These are phyloP conservation scores for Macroramphosus scolopax DNA, from an alignment of 2,797 vertebrate genomes.

Conservation along the genomic window DNA sequence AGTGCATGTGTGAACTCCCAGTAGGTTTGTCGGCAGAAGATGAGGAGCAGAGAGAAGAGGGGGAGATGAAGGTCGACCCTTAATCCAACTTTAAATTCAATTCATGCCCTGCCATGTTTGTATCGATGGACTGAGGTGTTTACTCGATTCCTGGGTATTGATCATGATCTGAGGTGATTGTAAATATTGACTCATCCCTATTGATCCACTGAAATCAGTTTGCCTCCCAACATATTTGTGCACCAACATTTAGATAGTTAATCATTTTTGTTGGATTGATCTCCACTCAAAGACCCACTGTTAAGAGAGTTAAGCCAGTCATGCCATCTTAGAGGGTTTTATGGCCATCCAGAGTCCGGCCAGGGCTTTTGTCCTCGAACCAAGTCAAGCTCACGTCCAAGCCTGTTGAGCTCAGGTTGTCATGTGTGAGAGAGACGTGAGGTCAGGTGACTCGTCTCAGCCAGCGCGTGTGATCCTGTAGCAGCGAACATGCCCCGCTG, in stretches of 20 bases:
- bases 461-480: constrained; percentile 34
- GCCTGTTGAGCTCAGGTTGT: constrained; percentile 13
- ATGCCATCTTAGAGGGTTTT: constrained; percentile 24
- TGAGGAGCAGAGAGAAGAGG: not conserved
- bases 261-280: no score
- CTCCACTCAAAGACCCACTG: not conserved
- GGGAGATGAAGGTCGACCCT: no score
- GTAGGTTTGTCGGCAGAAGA: constrained; percentile 4
- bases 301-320: not conserved
- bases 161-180: no score
- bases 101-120: no score
- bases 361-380: constrained; percentile 29
- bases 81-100: no score
- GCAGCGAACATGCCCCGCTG: constrained; percentile 42
- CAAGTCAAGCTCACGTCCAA: constrained; percentile 44
- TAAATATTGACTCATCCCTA: not conserved
- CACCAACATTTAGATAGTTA: no score
- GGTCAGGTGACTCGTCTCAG: constrained; percentile 60
- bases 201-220: no score
- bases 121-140: no score
- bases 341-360: constrained; percentile 52
- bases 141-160: no score
- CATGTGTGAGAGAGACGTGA: constrained; percentile 26
- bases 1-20: constrained; percentile 8
- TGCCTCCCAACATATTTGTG: no score